These are phyloP conservation scores for Saturnia japonica DNA, from an alignment of 2,888 invertebrate species.

Conservation along the genomic window DNA sequence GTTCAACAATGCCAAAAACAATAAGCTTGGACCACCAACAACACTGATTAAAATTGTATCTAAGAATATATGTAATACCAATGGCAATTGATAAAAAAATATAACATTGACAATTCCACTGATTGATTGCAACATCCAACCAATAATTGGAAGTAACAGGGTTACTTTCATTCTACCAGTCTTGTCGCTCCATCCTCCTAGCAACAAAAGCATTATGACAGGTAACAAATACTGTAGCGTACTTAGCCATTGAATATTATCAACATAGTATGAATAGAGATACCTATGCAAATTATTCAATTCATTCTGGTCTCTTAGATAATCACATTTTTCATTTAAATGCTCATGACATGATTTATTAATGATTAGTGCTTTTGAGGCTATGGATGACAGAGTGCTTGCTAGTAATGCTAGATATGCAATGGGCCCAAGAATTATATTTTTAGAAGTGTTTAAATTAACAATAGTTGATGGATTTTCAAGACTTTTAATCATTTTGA, in stretches of 20 bases:
- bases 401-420: neutral
- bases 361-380: neutral
- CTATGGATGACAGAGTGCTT: neutral
- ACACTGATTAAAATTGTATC: slow-evolving; percentile 54
- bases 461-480: neutral
- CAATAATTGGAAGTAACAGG: slow-evolving; percentile 61
- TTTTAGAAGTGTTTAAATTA: neutral
- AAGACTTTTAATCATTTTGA: neutral
- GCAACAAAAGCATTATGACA: slow-evolving; percentile 83
- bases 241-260: neutral
- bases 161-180: slow-evolving; percentile 62
- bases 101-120: slow-evolving; percentile 57
- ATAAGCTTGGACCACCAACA: slow-evolving; percentile 37
- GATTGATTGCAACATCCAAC: slow-evolving; percentile 50
- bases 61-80: slow-evolving; percentile 51
- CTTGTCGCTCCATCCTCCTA: slow-evolving; percentile 74
- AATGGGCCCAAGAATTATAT: neutral
- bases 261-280: neutral
- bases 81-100: slow-evolving; percentile 56
- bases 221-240: slow-evolving; percentile 81
- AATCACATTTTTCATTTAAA: neutral
- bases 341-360: neutral
- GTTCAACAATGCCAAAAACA: slow-evolving; percentile 59
- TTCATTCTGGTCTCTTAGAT: neutral
- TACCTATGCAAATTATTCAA: neutral